Base-by-base conservation (phyloP, 2,888 invertebrate genomes). In the Stomorhina lunata region DNA sequence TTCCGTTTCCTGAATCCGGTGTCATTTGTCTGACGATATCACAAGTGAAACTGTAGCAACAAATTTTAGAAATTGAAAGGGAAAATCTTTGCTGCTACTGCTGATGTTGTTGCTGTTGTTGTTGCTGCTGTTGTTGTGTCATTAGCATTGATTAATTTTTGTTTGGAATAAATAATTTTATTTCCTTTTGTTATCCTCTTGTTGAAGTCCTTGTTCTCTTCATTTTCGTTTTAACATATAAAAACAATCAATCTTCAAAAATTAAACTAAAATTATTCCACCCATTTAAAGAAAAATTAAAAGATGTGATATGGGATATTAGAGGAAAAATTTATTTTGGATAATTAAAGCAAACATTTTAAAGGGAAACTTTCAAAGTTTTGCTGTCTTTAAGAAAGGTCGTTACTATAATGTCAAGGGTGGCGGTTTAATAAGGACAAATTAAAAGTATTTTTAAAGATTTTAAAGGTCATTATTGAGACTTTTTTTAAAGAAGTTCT, bases 1-100 rank as follows among this genome's bases (percentile, higher is more conserved):
- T 61, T 82, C 82, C 82, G 82, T 76, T 82, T 82, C 79, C 82
- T 79, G 82, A 71, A 71, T 82, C 82, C 82, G 82, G 79, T 82
- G 75, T 82, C 82, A 82, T 82, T 82, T 82, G 82, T 82, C 82
- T 79, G 79, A 66, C 75, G 57, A 79, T 79, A n/a, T n/a, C n/a
- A n/a, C 82, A 79, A 79, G 34, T 57, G 68, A 63, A 71, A 59
- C 55, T 55, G 27, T 29, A 63, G 40, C n/a, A n/a, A n/a, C n/a
- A n/a, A n/a, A n/a, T n/a, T n/a, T n/a, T n/a, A n/a, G n/a, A n/a
- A 65, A 66, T 34, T 72, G 79, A 79, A 79, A 79, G 79, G 79
- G 72, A 72, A 79, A 57, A 37, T 63, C 27, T 68, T 22, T 17
- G n/a, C 43, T 29, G 37, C n/a, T 37, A 12, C 4, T 6, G 17